Conservation (phyloP, 1,140 invertebrate genomes). For the Bombus difficillimus region DNA sequence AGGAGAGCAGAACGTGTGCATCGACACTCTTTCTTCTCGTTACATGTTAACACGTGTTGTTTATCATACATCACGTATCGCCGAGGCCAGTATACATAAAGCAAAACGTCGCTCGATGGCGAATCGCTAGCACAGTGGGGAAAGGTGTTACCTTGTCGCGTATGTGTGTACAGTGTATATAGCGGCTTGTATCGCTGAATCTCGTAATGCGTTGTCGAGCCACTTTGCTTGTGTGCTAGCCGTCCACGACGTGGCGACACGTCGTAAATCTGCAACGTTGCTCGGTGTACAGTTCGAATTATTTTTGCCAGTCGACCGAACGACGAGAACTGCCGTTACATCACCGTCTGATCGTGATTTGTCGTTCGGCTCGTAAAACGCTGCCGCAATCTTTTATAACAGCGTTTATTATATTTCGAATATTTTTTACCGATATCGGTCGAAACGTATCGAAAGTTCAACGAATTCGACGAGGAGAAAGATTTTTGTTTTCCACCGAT, state of each 20-base stretch:
- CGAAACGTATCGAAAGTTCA: background rate
- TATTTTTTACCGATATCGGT: background rate
- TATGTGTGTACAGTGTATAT: slow-evolving; percentile 12
- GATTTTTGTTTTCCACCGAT: slow-evolving; percentile 10
- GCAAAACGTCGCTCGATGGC: slow-evolving; percentile 29
- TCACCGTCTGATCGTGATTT: slow-evolving; percentile 12
- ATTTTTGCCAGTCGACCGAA: slow-evolving; percentile 42
- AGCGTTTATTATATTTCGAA: background rate
- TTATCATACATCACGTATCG: slow-evolving; percentile 68
- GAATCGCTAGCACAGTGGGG: background rate
- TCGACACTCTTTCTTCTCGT: slow-evolving; percentile 43
- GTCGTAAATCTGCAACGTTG: slow-evolving; percentile 60
- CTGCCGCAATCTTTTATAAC: too few species aligned
- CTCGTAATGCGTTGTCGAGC: slow-evolving; percentile 44
- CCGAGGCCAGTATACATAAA: slow-evolving; percentile 59
- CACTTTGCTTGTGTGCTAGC: slow-evolving; percentile 2
- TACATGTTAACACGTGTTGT: slow-evolving; percentile 64
- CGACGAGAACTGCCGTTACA: slow-evolving; percentile 23
- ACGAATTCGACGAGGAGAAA: background rate
- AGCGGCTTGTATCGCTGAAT: slow-evolving; percentile 43
- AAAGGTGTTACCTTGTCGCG: slow-evolving; percentile 30
- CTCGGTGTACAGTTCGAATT: slow-evolving; percentile 51
- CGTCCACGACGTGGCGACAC: slow-evolving; percentile 42
- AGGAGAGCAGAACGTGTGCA: background rate
- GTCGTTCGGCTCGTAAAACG: slow-evolving; percentile 7